Evolutionary conservation across 2,888 invertebrate species (phyloP), one percentile per base, ranked within the genome.

Genomic region (Mechanitis mazaeus): DNA sequence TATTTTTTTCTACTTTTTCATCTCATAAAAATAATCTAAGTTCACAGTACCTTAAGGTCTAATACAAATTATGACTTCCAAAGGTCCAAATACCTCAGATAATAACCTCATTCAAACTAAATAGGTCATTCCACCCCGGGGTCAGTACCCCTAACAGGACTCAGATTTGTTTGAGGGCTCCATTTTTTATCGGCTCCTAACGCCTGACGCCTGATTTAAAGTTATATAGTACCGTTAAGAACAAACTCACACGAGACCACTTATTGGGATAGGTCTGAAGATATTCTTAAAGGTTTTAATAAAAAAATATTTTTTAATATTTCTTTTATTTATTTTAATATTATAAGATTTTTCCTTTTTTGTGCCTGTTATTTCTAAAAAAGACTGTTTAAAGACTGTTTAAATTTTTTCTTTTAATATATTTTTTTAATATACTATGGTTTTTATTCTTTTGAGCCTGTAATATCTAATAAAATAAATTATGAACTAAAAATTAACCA

Each of bases 111-210:
- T 86, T 86, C 84, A 79, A 81, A 74, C 76, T 83, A 87, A 85
- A 83, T 89, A 81, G 89, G 88, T 88, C 89, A 84, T 86, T 88
- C 86, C 84, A 86, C 85, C 88, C 86, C 75, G 72, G 75, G 89
- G 87, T 88, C 87, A 86, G 82, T 87, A 82, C 79, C 85, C 85
- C 74, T 88, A 89, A 90, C 89, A 88, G 89, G 89, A 90, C 84
- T 71, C 74, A 71, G 70, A 75, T 85, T 88, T 89, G 87, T 89
- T 87, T 76, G 76, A 75, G 77, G 78, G 77, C 75, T 78, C 77
- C 85, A 87, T 90, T 89, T 89, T 88, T 90, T 87, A 88, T 87
- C 84, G 79, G 68, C 74, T 80, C 81, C 84, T 85, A 83, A 81
- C 77, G 35, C 9, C 38, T 38, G 7, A 38, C 38, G 79, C 78